Percentiles rank a stretch among this genome's conserved stretches.
Evolutionary conservation across 2,113 vertebrate species (phyloP).

Genomic region (Sphyrna mokarran): DNA sequence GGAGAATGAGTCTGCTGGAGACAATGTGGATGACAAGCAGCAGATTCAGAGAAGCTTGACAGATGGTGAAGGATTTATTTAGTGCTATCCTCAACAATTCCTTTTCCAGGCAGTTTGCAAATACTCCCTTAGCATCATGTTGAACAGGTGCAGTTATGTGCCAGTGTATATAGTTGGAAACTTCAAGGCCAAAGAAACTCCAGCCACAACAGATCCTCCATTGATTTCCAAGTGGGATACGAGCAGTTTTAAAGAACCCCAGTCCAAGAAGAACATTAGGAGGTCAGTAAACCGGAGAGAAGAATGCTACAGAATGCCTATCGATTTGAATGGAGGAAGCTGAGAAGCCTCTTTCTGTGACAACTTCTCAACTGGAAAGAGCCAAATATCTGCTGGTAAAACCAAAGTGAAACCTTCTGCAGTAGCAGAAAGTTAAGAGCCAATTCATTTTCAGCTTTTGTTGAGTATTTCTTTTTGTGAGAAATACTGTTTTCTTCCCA

Average conservation of each 20-base stretch:
- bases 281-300: slow-evolving; percentile 22
- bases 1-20: slow-evolving; percentile 63
- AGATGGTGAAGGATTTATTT: slow-evolving; percentile 56
- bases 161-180: slow-evolving; percentile 10
- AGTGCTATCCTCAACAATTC: slow-evolving; percentile 39
- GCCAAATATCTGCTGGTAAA: slow-evolving; percentile 34
- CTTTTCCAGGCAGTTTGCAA: not conserved
- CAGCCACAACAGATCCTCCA: not conserved
- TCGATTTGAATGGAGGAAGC: slow-evolving; percentile 23
- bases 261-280: not conserved
- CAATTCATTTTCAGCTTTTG: not conserved
- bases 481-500: slow-evolving; percentile 15
- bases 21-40: slow-evolving; percentile 63
- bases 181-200: slow-evolving; percentile 33
- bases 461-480: slow-evolving; percentile 1
- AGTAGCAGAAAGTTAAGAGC: not conserved
- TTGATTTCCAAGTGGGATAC: not conserved
- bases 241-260: not conserved
- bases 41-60: slow-evolving; percentile 55
- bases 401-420: slow-evolving; percentile 31
- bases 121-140: slow-evolving; percentile 9
- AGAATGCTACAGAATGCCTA: not conserved
- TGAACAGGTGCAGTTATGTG: slow-evolving; percentile 20
- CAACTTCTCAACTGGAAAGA: not conserved
- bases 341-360: slow-evolving; percentile 22